phyloP scores from a whole-genome alignment of 2,888 invertebrate genomes.

The Polydrusus tereticollis region DNA sequence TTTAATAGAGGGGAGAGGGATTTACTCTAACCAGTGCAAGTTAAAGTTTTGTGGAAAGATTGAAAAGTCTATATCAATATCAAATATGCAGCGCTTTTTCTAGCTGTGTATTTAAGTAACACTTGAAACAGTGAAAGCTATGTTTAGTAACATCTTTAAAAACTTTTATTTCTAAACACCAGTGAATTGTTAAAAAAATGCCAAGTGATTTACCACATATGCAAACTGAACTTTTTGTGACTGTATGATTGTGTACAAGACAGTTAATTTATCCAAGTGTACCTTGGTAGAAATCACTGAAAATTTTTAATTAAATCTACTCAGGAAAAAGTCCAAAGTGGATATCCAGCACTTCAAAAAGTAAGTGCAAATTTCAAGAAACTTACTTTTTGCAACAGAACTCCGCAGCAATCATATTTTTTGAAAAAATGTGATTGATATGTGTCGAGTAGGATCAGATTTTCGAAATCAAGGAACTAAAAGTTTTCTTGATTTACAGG shows the following conservation, averaged over 20 bases:
- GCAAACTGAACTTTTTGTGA: slow-evolving; percentile 2
- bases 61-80: too few relatives aligned
- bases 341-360: slow-evolving; percentile 41
- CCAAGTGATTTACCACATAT: slow-evolving; percentile 2
- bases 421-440: slow-evolving; percentile 19
- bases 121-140: too few relatives aligned
- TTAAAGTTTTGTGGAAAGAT: too few relatives aligned
- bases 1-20: too few relatives aligned
- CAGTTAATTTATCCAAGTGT: neutral
- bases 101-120: too few relatives aligned
- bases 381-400: slow-evolving; percentile 20
- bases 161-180: neutral
- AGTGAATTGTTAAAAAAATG: slow-evolving; percentile 10
- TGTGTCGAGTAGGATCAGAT: slow-evolving; percentile 39
- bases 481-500: slow-evolving; percentile 44
- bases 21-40: too few relatives aligned
- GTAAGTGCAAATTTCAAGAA: slow-evolving; percentile 36
- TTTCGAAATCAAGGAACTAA: slow-evolving; percentile 42
- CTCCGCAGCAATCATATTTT: slow-evolving; percentile 16
- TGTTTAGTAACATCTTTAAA: neutral
- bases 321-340: slow-evolving; percentile 43
- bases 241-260: neutral
- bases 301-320: slow-evolving; percentile 42
- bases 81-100: too few relatives aligned
- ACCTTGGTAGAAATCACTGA: neutral